A percentile compares a stretch with the other conserved stretches of the same genome.
These are phyloP conservation scores for Sander vitreus DNA, from an alignment of 2,113 vertebrate genomes.

Conservation along the genomic window DNA sequence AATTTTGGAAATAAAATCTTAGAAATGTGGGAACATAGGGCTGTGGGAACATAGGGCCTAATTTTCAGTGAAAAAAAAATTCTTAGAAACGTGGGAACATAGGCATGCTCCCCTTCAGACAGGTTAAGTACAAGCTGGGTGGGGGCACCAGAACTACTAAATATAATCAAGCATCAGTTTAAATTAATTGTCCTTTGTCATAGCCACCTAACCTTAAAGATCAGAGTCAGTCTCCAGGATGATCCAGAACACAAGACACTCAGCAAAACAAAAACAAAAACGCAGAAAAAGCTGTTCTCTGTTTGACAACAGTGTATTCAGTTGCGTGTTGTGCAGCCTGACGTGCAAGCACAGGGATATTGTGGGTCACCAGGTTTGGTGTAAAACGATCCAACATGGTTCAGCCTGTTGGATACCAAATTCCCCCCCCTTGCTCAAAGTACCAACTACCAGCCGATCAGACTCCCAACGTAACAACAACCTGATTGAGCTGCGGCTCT, in stretches of 20 bases:
- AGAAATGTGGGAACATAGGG: too few species aligned
- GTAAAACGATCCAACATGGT: background rate
- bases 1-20: too few species aligned
- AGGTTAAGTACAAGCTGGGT: too few species aligned
- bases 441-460: conserved; percentile 25
- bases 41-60: too few species aligned
- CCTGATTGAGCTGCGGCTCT: conserved; percentile 33
- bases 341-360: background rate
- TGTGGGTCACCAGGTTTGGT: background rate
- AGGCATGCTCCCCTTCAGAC: too few species aligned
- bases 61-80: too few species aligned
- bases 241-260: too few species aligned
- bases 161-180: background rate
- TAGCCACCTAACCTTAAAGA: background rate
- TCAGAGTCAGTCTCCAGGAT: background rate
- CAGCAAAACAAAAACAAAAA: too few species aligned
- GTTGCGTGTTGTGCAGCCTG: background rate
- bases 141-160: background rate
- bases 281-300: too few species aligned
- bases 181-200: background rate
- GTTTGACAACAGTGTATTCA: background rate
- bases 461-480: conserved; percentile 27
- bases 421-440: background rate
- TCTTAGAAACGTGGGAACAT: too few species aligned
- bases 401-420: background rate